Percentiles rank a stretch among this genome's conserved stretches.
Conservation (phyloP, 2,797 vertebrate genomes). For the Poeciliopsis paucimaculata region DNA sequence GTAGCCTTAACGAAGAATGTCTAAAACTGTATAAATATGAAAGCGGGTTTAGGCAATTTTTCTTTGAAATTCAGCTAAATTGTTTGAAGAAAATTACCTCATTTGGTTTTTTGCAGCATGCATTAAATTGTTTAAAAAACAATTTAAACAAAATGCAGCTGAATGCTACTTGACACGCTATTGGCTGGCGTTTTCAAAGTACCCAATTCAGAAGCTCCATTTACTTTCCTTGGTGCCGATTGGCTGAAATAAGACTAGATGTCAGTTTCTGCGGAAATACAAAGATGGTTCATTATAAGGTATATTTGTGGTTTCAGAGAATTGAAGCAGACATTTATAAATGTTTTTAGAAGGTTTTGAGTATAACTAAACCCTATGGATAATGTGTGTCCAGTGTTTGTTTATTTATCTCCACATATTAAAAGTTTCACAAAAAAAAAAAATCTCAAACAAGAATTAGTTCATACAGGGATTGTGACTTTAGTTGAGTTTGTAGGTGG, state of each 20-base stretch:
- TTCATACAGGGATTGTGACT: neutral
- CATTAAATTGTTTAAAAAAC: no score
- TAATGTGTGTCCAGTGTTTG: neutral
- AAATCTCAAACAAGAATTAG: neutral
- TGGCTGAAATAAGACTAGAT: neutral
- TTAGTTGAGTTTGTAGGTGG: neutral
- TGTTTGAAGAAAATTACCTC: neutral
- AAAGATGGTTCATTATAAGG: neutral
- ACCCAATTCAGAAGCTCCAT: neutral
- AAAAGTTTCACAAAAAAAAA: neutral
- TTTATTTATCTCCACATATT: neutral
- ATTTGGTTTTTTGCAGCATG: neutral
- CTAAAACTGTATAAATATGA: neutral
- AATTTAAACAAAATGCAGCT: neutral
- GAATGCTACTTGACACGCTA: neutral
- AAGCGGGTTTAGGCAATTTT: neutral
- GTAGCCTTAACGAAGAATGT: neutral
- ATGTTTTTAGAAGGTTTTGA: neutral
- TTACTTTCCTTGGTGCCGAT: neutral
- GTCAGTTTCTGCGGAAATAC: neutral
- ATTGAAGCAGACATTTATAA: neutral
- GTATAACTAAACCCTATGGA: neutral
- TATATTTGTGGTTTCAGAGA: neutral
- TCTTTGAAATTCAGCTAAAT: neutral
- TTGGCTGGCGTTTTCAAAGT: neutral